Evolutionary conservation across 2,797 vertebrate genomes (phyloP), one percentile per base, ranked within the genome.

Genomic region (Gadopsis marmoratus): DNA sequence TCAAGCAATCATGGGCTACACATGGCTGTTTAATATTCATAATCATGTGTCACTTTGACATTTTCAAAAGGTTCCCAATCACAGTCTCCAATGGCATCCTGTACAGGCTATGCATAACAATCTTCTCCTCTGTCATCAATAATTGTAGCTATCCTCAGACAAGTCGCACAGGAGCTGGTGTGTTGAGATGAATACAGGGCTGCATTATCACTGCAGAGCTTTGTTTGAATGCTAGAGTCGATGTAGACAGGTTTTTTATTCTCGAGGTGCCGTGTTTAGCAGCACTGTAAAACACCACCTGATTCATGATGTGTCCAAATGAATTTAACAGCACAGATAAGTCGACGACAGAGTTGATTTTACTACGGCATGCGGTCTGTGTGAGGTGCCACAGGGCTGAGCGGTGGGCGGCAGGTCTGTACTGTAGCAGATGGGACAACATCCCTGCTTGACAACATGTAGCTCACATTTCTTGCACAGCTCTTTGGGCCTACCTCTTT

Each of bases 61-160:
- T 95, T 95, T 96, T 93, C 88, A 94, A 95, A 94, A 95, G 94
- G 94, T 94, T 95, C 89, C 92, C 93, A 93, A 90, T 93, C 94
- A 93, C 86, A 82, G 85, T 91, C 91, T 90, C 90, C 91, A 93
- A 94, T 93, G 93, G 92, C 88, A 89, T 89, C 84, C 91, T 91
- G 90, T 86, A 93, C 92, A 83, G 88, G 86, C 90, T 78, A 82
- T 93, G 95, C 94, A 95, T 94, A 94, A 91, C 91, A 94, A 94
- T 93, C 90, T 88, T 84, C 85, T 89, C 86, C 88, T 90, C 91
- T 89, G 90, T 93, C 92, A 94, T 92, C 91, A 92, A 93, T 91
- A 93, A 92, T 90, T 89, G 93, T 86, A 89, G 89, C 81, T 65
- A 77, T 86, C 88, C 81, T 87, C 88, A 66, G 89, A 89, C 87